These are phyloP conservation scores for Drosophila prostipennis DNA, from an alignment of 2,888 invertebrate species.

Conservation along the genomic window DNA sequence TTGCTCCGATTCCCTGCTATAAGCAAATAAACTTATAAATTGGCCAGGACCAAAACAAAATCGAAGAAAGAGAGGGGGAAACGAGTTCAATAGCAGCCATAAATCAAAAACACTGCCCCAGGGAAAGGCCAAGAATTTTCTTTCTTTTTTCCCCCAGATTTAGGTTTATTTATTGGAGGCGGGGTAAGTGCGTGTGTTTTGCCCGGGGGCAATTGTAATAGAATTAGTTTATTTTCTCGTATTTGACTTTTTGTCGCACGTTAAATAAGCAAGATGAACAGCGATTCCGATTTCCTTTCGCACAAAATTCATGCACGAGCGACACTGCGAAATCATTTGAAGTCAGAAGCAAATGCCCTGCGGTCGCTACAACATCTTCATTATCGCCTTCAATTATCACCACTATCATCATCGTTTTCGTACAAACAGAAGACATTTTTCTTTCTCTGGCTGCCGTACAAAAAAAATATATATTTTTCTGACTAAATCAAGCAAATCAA, in stretches of 20 bases:
- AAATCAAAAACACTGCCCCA: constrained; percentile 69
- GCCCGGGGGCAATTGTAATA: constrained; percentile 54
- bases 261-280: constrained; percentile 24
- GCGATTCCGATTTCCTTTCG: constrained; percentile 1
- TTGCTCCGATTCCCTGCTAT: constrained; percentile 32
- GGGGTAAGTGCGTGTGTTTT: constrained; percentile 18
- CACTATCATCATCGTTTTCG: constrained; percentile 42
- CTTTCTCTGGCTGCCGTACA: too few species aligned
- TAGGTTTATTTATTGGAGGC: neutral
- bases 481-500: constrained; percentile 67
- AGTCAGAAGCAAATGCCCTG: constrained; percentile 51
- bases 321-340: constrained; percentile 57
- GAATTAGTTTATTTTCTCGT: constrained; percentile 71
- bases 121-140: constrained; percentile 11
- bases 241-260: constrained; percentile 69
- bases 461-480: constrained; percentile 12
- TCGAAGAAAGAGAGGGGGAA: constrained; percentile 17
- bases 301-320: constrained; percentile 69
- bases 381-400: constrained; percentile 37
- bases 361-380: constrained; percentile 27
- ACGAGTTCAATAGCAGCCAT: constrained; percentile 69
- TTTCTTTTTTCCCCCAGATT: neutral
- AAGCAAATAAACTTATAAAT: constrained; percentile 77
- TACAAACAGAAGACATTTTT: constrained; percentile 48
- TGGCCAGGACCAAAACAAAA: constrained; percentile 52